These are phyloP conservation scores for Leptoteleia sp. DNA, from an alignment of 1,140 invertebrate genomes.

Conservation along the genomic window DNA sequence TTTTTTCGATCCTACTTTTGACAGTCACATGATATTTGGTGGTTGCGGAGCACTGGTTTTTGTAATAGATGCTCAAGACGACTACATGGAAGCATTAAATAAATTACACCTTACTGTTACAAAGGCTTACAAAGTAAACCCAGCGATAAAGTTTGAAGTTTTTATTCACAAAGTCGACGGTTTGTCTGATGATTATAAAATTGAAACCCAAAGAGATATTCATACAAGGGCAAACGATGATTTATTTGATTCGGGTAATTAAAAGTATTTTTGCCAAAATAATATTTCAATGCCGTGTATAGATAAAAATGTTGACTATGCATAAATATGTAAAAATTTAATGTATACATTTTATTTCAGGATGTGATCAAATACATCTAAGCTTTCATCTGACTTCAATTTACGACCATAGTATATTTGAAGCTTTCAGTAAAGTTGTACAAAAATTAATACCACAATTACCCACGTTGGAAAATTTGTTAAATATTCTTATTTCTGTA, in stretches of 20 bases:
- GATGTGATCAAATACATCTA: conserved; percentile 91
- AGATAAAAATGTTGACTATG: too few species aligned
- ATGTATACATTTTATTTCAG: conserved; percentile 79
- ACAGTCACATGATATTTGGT: conserved; percentile 97
- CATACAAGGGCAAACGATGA: conserved; percentile 98
- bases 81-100: conserved; percentile 97
- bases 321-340: too few species aligned
- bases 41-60: conserved; percentile 98
- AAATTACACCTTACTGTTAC: conserved; percentile 96
- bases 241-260: conserved; percentile 89
- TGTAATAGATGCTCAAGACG: conserved; percentile 99
- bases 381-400: conserved; percentile 99
- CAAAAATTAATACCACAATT: conserved; percentile 99
- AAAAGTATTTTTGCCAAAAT: not conserved
- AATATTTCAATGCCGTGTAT: too few species aligned
- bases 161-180: conserved; percentile 99
- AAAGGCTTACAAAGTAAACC: conserved; percentile 97
- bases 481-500: conserved; percentile 99
- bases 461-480: conserved; percentile 97
- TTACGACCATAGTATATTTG: conserved; percentile 99
- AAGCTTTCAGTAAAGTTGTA: conserved; percentile 99
- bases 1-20: conserved; percentile 97
- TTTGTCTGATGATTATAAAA: conserved; percentile 98
- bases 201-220: conserved; percentile 98
- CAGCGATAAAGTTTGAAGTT: conserved; percentile 98